Conservation (phyloP, 2,888 invertebrate species). For the Cenopis cana region DNA sequence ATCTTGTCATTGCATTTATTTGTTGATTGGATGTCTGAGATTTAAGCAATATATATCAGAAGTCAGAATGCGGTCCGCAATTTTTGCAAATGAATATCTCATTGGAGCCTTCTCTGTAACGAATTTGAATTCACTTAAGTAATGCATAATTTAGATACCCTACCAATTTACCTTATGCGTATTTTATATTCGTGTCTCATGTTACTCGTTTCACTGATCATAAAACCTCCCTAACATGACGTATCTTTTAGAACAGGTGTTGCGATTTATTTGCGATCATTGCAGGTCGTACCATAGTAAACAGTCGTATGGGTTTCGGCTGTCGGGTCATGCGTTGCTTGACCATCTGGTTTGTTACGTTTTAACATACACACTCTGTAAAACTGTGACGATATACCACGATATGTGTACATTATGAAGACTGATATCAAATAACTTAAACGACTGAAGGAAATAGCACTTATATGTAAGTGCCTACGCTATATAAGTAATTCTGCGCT, state of each 20-base stretch:
- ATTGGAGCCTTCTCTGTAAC: too few relatives aligned
- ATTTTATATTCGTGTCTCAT: neutral
- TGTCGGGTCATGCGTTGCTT: constrained; percentile 75
- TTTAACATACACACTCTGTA: constrained; percentile 50
- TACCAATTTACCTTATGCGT: neutral
- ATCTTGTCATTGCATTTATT: too few relatives aligned
- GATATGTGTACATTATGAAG: constrained; percentile 8
- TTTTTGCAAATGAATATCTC: too few relatives aligned
- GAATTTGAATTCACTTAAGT: too few relatives aligned
- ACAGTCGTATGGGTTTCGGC: constrained; percentile 64
- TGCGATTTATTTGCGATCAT: constrained; percentile 74
- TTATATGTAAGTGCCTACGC: too few relatives aligned
- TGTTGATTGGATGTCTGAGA: too few relatives aligned
- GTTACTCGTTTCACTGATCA: constrained; percentile 14
- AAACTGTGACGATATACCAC: constrained; percentile 26
- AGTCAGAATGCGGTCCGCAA: too few relatives aligned
- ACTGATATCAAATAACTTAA: too few relatives aligned
- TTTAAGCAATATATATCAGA: too few relatives aligned
- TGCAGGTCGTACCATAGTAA: constrained; percentile 75
- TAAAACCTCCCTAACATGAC: constrained; percentile 31
- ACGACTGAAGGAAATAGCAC: neutral
- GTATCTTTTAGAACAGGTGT: constrained; percentile 45
- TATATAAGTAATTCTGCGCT: too few relatives aligned
- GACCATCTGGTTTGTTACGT: constrained; percentile 79
- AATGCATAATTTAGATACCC: too few relatives aligned